Percentiles rank a stretch among this genome's conserved stretches.
These are phyloP conservation scores for Lasioglossum oenotherae DNA, from an alignment of 2,888 invertebrate species.

Conservation along the genomic window DNA sequence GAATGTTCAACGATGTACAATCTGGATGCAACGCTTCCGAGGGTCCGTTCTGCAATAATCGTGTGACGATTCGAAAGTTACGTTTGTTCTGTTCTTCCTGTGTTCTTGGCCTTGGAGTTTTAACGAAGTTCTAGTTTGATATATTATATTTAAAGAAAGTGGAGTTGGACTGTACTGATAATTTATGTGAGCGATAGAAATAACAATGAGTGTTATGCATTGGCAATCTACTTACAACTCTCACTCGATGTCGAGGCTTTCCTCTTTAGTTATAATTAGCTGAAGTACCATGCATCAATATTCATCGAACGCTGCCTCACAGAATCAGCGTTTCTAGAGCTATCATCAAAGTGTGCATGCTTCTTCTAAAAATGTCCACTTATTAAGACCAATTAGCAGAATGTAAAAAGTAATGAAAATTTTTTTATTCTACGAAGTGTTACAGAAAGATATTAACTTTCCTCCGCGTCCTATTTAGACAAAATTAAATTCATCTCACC, in stretches of 20 bases:
- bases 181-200: not conserved
- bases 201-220: not conserved
- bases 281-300: not conserved
- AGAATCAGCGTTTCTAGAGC: not conserved
- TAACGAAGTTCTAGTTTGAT: not conserved
- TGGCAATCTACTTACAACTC: constrained; percentile 7
- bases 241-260: not conserved
- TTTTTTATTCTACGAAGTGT: not conserved
- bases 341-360: not conserved
- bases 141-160: not conserved
- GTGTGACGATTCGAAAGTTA: not conserved
- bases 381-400: not conserved
- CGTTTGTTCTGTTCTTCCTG: not conserved
- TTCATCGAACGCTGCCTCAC: not conserved
- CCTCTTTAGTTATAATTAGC: not conserved
- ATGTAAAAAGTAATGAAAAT: not conserved
- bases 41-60: not conserved
- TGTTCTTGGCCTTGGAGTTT: not conserved
- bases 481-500: not conserved
- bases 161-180: not conserved
- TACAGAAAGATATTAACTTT: not conserved
- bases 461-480: not conserved
- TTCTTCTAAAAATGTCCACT: not conserved
- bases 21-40: not conserved
- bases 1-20: not conserved